Conservation (phyloP, 2,888 invertebrate genomes). For the Frankliniella intonsa region DNA sequence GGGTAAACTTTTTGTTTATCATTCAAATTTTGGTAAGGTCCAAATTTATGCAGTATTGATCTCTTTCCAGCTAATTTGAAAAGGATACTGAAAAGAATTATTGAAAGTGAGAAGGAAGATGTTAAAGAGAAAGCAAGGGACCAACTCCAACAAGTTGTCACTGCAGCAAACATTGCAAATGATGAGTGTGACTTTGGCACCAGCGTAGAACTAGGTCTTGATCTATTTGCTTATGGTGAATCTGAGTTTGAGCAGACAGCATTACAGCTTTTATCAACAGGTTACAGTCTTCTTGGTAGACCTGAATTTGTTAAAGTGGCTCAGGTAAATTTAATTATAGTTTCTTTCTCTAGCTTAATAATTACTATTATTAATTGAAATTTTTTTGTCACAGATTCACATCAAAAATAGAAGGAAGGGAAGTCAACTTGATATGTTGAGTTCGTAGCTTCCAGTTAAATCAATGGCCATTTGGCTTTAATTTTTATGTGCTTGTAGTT, state of each 20-base stretch:
- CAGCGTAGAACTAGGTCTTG: slow-evolving; percentile 80
- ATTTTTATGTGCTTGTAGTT: background rate
- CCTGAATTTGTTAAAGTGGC: slow-evolving; percentile 68
- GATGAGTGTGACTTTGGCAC: slow-evolving; percentile 96
- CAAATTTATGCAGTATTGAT: slow-evolving; percentile 28
- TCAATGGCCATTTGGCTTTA: background rate
- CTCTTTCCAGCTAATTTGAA: slow-evolving; percentile 58
- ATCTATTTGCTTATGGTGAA: slow-evolving; percentile 73
- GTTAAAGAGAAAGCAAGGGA: slow-evolving; percentile 60
- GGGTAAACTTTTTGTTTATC: background rate
- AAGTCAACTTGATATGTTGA: slow-evolving; percentile 37
- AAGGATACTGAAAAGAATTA: slow-evolving; percentile 62
- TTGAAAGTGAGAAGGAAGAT: slow-evolving; percentile 54
- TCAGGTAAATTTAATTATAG: slow-evolving; percentile 46
- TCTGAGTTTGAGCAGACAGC: slow-evolving; percentile 62
- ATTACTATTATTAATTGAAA: background rate
- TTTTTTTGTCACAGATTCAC: slow-evolving; percentile 56
- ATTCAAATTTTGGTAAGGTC: background rate
- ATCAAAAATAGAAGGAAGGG: slow-evolving; percentile 63
- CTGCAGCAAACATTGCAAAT: slow-evolving; percentile 79
- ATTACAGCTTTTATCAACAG: slow-evolving; percentile 61
- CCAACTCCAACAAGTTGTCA: slow-evolving; percentile 74
- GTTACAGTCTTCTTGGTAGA: slow-evolving; percentile 71
- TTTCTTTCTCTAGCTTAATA: slow-evolving; percentile 8
- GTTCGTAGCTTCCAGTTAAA: background rate